Percentiles rank a stretch among this genome's conserved stretches.
Conservation (phyloP, 92 coral and sea anemone genomes). For the Porites rus region DNA sequence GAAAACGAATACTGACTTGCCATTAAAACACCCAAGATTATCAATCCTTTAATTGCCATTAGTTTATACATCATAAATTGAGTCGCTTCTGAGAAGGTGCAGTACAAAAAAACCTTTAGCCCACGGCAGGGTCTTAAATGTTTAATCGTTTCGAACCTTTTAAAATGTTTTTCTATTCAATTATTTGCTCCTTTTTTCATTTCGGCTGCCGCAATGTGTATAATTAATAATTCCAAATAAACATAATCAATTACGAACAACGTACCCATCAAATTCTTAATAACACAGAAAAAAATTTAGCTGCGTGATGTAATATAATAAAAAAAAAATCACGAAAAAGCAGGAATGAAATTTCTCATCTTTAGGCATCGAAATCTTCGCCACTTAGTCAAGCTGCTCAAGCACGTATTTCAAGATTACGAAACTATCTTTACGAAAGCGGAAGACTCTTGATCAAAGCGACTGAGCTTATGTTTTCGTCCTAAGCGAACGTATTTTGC, state of each 20-base stretch:
- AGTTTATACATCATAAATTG: constrained; percentile 4
- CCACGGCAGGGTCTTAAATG: neutral
- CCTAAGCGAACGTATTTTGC: neutral
- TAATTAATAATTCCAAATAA: neutral
- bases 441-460: neutral
- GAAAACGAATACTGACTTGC: neutral
- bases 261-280: neutral
- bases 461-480: neutral
- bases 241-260: neutral
- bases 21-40: neutral
- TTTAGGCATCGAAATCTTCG: too few species aligned
- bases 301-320: neutral
- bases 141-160: neutral
- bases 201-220: neutral
- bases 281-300: neutral
- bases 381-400: neutral
- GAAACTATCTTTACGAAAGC: neutral
- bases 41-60: constrained; percentile 8
- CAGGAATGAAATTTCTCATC: neutral
- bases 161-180: constrained; percentile 17
- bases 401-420: neutral
- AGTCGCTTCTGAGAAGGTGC: neutral
- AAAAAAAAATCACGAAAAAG: neutral
- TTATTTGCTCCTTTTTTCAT: neutral
- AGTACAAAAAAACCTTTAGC: neutral